Conservation (phyloP, 1,140 invertebrate species). For the Latrodectus geometricus region DNA sequence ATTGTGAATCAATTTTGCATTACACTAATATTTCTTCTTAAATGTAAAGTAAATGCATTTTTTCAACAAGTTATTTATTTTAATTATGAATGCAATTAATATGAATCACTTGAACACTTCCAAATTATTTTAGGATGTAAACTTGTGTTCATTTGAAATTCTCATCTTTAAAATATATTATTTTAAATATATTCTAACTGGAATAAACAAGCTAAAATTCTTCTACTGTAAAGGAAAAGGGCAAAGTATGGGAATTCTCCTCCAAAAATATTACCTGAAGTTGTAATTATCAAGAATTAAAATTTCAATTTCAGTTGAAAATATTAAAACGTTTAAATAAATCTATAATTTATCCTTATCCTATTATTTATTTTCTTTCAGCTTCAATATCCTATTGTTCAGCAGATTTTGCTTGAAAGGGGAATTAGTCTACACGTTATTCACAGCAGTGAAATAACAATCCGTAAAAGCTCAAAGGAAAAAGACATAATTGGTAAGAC, state of each 20-base stretch:
- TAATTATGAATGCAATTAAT: too few species aligned
- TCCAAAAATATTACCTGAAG: not conserved
- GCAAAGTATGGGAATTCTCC: not conserved
- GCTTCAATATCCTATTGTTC: slow-evolving; percentile 49
- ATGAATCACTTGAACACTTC: too few species aligned
- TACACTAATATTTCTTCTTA: too few species aligned
- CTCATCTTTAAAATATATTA: too few species aligned
- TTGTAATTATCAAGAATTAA: not conserved
- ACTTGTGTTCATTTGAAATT: too few species aligned
- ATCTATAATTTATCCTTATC: not conserved
- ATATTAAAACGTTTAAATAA: not conserved
- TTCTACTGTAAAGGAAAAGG: not conserved
- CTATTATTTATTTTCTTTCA: slow-evolving; percentile 1
- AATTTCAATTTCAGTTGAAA: not conserved
- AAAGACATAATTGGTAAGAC: slow-evolving; percentile 49
- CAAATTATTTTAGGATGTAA: too few species aligned
- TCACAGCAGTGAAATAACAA: slow-evolving; percentile 25
- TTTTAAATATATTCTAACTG: too few species aligned
- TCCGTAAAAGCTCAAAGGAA: slow-evolving; percentile 41
- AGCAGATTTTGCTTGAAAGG: slow-evolving; percentile 46
- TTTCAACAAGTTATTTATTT: too few species aligned
- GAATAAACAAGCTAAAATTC: not conserved
- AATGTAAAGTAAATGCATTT: too few species aligned
- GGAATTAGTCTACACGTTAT: slow-evolving; percentile 54
- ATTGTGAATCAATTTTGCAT: too few species aligned